Evolutionary conservation across 2,888 invertebrate species (phyloP).

Genomic region (Lomographa bimaculata): DNA sequence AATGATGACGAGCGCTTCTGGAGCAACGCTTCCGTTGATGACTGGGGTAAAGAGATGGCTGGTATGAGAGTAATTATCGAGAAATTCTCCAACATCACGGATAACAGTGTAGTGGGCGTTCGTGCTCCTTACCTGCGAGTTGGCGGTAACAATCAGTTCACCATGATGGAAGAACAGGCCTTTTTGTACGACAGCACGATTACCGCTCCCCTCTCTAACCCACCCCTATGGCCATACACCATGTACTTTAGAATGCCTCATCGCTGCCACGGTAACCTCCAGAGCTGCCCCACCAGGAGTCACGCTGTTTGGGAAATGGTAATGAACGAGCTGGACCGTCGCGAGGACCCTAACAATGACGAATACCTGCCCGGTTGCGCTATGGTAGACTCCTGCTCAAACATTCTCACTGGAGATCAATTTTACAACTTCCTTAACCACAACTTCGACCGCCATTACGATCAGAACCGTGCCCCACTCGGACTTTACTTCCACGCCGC

Average conservation of each 20-base stretch:
- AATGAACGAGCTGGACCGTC: constrained; percentile 95
- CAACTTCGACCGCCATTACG: constrained; percentile 96
- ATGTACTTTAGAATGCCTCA: constrained; percentile 99
- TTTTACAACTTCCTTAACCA: constrained; percentile 97
- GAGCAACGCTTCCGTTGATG: constrained; percentile 95
- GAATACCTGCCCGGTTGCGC: constrained; percentile 96
- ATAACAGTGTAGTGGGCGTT: constrained; percentile 95
- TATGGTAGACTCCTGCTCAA: constrained; percentile 97
- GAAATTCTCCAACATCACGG: constrained; percentile 94
- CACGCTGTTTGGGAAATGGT: constrained; percentile 99
- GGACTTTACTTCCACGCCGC: constrained; percentile 97
- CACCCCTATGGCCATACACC: constrained; percentile 98
- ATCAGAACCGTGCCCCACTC: constrained; percentile 94
- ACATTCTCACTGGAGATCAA: constrained; percentile 95
- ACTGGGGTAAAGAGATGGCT: constrained; percentile 98
- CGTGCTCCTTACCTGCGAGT: constrained; percentile 95
- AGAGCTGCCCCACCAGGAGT: constrained; percentile 95
- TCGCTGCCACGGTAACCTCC: constrained; percentile 95
- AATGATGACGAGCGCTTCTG: constrained; percentile 96
- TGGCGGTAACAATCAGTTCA: constrained; percentile 97
- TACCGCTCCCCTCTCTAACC: constrained; percentile 94
- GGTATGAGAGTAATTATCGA: constrained; percentile 96
- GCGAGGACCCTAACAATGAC: constrained; percentile 95
- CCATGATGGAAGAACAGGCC: constrained; percentile 98
- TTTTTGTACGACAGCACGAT: constrained; percentile 98